These are phyloP conservation scores for Momotus momota DNA, from an alignment of 2,797 vertebrate genomes.

Conservation along the genomic window DNA sequence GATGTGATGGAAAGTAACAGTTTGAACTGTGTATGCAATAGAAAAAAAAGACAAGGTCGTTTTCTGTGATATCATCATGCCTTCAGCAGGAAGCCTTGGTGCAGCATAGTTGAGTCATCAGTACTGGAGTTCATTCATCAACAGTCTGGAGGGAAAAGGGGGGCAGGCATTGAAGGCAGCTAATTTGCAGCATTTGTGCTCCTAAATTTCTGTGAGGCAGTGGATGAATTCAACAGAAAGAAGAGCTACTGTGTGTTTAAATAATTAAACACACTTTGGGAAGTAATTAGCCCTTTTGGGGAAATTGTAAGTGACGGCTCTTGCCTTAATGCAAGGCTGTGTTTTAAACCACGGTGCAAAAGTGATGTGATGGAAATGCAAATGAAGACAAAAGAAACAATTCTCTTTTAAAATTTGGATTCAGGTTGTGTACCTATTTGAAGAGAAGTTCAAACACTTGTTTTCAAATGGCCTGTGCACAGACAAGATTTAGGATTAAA, in stretches of 20 bases:
- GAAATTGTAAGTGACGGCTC: neutral
- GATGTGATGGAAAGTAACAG: slow-evolving; percentile 14
- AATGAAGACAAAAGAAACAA: neutral
- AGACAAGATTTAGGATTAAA: neutral
- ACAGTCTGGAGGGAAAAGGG: neutral
- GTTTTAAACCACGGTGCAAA: neutral
- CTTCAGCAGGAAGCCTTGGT: slow-evolving; percentile 2
- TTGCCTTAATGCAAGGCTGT: neutral
- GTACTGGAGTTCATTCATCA: slow-evolving; percentile 9
- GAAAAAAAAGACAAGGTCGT: neutral
- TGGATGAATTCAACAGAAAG: neutral
- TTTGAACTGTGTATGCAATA: rapidly evolving
- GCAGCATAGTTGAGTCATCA: neutral
- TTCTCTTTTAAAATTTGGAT: neutral
- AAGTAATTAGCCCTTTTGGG: slow-evolving; percentile 12
- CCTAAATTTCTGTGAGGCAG: neutral
- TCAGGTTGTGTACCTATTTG: neutral
- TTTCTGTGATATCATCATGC: neutral
- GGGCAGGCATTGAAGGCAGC: neutral
- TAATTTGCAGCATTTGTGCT: slow-evolving; percentile 12
- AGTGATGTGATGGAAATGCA: neutral
- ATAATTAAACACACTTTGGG: slow-evolving; percentile 6
- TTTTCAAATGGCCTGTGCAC: neutral
- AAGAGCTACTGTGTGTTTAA: neutral
- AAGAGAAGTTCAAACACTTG: neutral